These are phyloP conservation scores for Damaliscus lunatus DNA, from an alignment of 2,113 vertebrate species.

Conservation along the genomic window DNA sequence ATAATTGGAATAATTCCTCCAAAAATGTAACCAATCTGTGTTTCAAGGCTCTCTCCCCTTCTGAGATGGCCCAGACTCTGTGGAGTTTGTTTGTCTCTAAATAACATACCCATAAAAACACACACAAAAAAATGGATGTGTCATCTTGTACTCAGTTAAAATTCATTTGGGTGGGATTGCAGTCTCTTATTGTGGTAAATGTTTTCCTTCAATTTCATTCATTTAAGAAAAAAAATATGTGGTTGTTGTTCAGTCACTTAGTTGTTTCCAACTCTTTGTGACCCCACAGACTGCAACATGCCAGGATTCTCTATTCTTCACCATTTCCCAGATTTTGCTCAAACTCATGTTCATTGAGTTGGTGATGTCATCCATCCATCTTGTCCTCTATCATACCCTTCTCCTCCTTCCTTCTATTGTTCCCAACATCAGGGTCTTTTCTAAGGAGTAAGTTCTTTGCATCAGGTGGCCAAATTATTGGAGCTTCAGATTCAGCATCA, in stretches of 20 bases:
- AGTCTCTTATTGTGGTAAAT: background rate
- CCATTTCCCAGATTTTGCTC: background rate
- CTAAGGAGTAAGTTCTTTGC: background rate
- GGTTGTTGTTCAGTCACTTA: background rate
- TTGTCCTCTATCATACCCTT: background rate
- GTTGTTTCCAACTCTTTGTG: background rate
- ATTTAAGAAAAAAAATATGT: background rate
- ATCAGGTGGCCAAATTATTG: background rate
- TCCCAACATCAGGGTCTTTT: background rate
- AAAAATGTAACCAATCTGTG: background rate
- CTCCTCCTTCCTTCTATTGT: rapidly evolving
- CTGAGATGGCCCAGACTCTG: background rate
- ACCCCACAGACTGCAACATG: background rate
- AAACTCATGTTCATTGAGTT: background rate
- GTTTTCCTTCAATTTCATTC: background rate
- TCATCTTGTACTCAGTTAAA: background rate
- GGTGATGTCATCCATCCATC: background rate
- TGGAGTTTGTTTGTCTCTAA: background rate
- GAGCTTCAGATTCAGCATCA: background rate
- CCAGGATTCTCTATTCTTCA: background rate
- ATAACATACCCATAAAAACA: background rate
- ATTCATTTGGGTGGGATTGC: background rate
- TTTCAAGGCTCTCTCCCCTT: background rate
- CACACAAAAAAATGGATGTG: background rate
- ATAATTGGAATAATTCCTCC: background rate